Conservation (phyloP, 2,797 vertebrate species). For the Hephaestus fuliginosus region DNA sequence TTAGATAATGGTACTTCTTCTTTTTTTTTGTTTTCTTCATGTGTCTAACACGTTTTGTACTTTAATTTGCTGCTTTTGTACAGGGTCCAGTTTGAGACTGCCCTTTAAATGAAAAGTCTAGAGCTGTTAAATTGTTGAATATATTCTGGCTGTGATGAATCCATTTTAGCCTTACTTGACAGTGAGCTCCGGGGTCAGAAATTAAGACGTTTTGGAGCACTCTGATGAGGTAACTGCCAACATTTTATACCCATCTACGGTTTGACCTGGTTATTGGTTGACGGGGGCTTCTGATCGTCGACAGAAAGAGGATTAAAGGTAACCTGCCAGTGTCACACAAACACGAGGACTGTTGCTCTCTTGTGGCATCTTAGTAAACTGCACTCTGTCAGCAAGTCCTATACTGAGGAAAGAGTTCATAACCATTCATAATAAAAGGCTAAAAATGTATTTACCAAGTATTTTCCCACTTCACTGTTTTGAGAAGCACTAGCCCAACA, state of each 20-base stretch:
- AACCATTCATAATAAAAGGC: conserved; percentile 20
- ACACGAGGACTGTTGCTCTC: conserved; percentile 55
- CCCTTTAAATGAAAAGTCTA: conserved; percentile 65
- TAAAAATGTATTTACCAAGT: not conserved
- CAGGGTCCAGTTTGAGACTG: conserved; percentile 68
- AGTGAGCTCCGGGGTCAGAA: conserved; percentile 32
- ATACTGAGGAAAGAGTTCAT: conserved; percentile 18
- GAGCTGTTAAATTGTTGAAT: conserved; percentile 49
- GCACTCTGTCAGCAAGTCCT: conserved; percentile 35
- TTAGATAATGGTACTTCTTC: conserved; percentile 67
- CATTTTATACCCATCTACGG: conserved; percentile 24
- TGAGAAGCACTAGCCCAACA: conserved; percentile 58
- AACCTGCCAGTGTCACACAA: conserved; percentile 26
- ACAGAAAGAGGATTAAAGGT: conserved; percentile 18
- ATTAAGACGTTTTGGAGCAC: conserved; percentile 21
- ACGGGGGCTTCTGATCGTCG: conserved; percentile 27
- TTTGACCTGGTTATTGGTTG: conserved; percentile 12
- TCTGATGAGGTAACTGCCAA: conserved; percentile 36
- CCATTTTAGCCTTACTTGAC: conserved; percentile 50
- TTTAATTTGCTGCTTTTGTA: conserved; percentile 79
- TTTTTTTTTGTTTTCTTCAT: conserved; percentile 52
- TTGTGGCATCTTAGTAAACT: conserved; percentile 63
- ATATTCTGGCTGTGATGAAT: conserved; percentile 57
- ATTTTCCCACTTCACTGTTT: conserved; percentile 39
- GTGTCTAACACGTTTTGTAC: conserved; percentile 67